Evolutionary conservation across 2,888 invertebrate genomes (phyloP).

Genomic region (Creontiades dilutus): DNA sequence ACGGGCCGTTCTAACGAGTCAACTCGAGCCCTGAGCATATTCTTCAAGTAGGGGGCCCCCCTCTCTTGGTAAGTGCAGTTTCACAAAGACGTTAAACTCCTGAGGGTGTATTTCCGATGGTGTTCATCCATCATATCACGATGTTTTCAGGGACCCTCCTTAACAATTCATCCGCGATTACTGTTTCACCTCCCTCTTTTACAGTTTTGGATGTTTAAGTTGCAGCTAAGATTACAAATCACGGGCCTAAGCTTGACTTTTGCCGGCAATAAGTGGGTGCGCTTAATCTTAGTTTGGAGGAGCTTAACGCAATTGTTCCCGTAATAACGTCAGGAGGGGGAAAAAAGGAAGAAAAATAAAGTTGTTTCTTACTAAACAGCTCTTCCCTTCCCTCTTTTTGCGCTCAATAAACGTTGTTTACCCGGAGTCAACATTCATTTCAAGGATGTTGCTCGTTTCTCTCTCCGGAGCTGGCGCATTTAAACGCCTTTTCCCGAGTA

Average conservation of each 20-base stretch:
- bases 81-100: conserved; percentile 38
- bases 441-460: not conserved
- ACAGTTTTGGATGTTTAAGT: conserved; percentile 41
- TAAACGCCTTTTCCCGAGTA: no score
- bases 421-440: not conserved
- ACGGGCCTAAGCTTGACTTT: not conserved
- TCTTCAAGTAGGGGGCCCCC: not conserved
- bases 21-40: not conserved
- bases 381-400: not conserved
- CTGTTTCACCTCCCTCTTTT: not conserved
- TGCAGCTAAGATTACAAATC: conserved; percentile 56
- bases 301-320: conserved; percentile 30
- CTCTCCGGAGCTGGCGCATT: no score
- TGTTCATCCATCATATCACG: not conserved
- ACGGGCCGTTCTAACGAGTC: conserved; percentile 16
- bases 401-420: not conserved
- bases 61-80: conserved; percentile 5
- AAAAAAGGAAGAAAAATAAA: not conserved
- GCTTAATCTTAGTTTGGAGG: conserved; percentile 56
- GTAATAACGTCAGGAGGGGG: not conserved
- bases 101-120: conserved; percentile 30
- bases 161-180: conserved; percentile 5
- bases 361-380: not conserved
- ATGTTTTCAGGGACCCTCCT: conserved; percentile 3
- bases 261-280: conserved; percentile 37